Base-by-base conservation (phyloP, 2,113 vertebrate genomes). In the Pterocles orientalis region DNA sequence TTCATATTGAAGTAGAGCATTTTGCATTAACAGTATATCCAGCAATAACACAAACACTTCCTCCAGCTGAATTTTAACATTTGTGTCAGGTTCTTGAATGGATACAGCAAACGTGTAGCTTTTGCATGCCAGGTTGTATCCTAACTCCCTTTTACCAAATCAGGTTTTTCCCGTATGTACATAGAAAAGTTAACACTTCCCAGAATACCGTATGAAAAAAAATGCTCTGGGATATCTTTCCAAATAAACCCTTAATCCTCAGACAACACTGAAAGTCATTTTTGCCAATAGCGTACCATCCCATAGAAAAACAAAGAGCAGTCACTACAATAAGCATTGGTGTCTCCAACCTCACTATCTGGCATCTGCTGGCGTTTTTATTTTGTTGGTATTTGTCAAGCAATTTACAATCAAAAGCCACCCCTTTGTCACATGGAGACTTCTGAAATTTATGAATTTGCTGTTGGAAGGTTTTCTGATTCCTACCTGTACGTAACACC, bases 241-340 rank as follows among this genome's bases (percentile, higher is more conserved):
- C 88, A 95, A 94, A 93, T 39, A 92, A 90, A 88, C 71, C 31
- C 72, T 92, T 93, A 90, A 94, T 96, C 82, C 90, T 82, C 65
- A 82, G 53, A 34, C 56, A 86, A 45, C 47, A 82, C 15, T 5
- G 5, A 88, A 81, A 71, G 86, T n/a, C 18, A 26, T 88, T 96
- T 94, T 83, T 90, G 68, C 80, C 85, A 95, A 77, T 8, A 86
- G 53, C 25, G 9, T 33, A 51, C 56, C 11, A 47, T 86, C 24
- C 56, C 14, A 1, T 20, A 83, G 57, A 19, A 66, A 86, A 88
- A 62, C 56, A 92, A 70, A 75, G 47, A 77, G 26, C 4, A 79
- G 48, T 58, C 18, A 23, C 72, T 93, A 13, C 53, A 80, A 34
- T 61, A 77, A 66, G 64, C 33, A 51, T 5, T 3, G 48, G 21